Percentiles rank a stretch among this genome's conserved stretches.
Conservation (phyloP, 2,888 invertebrate genomes). For the Latrodectus hesperus region DNA sequence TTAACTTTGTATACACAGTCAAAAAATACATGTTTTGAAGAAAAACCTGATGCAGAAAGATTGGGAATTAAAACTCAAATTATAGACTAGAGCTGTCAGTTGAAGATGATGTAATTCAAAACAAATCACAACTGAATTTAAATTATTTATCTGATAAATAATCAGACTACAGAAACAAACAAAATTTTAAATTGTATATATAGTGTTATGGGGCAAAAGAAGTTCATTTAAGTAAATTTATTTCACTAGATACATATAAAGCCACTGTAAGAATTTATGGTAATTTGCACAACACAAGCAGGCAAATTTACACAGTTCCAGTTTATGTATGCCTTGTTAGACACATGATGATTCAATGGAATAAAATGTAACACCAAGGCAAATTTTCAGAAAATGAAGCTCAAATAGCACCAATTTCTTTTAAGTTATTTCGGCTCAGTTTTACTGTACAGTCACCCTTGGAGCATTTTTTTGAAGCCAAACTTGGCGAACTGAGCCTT, state of each 20-base stretch:
- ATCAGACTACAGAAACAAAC: not conserved
- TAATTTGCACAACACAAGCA: not conserved
- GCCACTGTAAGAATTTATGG: not conserved
- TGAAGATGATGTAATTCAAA: no score
- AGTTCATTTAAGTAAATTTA: not conserved
- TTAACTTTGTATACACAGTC: no score
- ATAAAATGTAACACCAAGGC: constrained; percentile 16
- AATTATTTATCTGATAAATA: not conserved
- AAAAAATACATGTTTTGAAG: no score
- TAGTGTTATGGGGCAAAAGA: not conserved
- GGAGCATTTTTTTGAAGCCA: no score
- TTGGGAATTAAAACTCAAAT: no score
- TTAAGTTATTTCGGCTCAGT: no score
- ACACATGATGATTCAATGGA: constrained; percentile 2
- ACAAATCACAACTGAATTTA: not conserved
- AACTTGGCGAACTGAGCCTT: no score
- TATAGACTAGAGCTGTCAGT: no score
- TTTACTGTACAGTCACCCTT: no score
- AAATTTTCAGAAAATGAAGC: not conserved
- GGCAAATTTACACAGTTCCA: not conserved
- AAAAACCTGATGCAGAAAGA: no score
- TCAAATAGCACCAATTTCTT: no score
- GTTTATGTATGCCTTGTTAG: constrained; percentile 25
- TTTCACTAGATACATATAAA: not conserved
- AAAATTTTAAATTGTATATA: not conserved